phyloP scores from a whole-genome alignment of 2,797 vertebrate species.

The Phrynocephalus forsythii region DNA sequence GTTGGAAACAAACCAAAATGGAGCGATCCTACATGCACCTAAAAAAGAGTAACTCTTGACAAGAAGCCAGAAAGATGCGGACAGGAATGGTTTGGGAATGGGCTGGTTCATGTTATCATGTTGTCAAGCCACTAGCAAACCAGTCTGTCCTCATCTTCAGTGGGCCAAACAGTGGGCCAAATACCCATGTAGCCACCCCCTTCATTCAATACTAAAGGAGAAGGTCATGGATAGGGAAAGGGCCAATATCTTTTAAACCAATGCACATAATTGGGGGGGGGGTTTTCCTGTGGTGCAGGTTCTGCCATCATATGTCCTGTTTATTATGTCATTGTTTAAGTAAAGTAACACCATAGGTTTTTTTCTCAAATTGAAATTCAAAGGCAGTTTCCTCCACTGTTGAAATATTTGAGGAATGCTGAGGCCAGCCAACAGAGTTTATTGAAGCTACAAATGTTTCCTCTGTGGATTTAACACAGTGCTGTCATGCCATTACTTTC shows the following conservation, averaged over 20 bases:
- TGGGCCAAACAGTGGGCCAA: too few species aligned
- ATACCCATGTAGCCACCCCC: too few species aligned
- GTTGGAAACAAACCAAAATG: too few species aligned
- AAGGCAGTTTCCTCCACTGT: neutral
- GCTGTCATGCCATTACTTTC: neutral
- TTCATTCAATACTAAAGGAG: neutral
- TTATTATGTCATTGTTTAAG: neutral
- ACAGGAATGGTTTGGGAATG: too few species aligned
- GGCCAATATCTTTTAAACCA: too few species aligned
- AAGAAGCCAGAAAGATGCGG: too few species aligned
- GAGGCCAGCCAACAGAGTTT: neutral
- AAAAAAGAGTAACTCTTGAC: too few species aligned
- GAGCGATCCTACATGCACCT: too few species aligned
- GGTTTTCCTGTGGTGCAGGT: neutral
- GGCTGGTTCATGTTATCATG: too few species aligned
- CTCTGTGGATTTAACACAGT: neutral
- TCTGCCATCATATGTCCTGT: neutral
- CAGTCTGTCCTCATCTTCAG: too few species aligned
- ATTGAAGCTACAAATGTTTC: neutral
- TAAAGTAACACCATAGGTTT: neutral
- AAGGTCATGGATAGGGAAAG: neutral
- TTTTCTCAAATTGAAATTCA: neutral
- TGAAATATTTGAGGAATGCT: neutral
- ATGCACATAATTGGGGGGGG: neutral
- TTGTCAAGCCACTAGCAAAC: too few species aligned